These are phyloP conservation scores for Uromys caudimaculatus DNA, from an alignment of 2,797 vertebrate genomes.

Conservation along the genomic window DNA sequence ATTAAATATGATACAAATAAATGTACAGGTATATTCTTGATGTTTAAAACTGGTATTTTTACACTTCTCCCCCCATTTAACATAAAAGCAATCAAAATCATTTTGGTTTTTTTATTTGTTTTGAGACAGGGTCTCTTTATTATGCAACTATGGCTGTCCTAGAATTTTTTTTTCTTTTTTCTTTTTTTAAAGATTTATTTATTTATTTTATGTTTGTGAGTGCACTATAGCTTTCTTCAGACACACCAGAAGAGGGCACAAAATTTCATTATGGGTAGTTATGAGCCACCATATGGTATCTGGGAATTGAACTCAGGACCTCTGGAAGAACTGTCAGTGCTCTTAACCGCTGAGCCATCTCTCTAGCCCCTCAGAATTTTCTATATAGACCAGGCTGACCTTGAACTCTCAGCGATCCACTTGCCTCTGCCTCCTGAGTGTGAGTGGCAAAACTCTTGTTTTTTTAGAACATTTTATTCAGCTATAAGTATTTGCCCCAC, in stretches of 20 bases:
- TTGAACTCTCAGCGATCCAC: background rate
- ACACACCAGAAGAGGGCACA: too few species aligned
- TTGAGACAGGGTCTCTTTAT: background rate
- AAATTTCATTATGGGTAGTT: too few species aligned
- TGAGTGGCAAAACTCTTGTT: background rate
- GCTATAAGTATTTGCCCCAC: background rate
- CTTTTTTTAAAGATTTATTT: too few species aligned
- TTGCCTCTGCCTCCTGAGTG: background rate
- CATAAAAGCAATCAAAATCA: background rate
- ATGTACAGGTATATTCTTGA: background rate
- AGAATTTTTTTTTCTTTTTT: too few species aligned
- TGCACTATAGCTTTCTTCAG: too few species aligned
- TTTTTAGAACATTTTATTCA: background rate
- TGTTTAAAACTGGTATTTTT: background rate
- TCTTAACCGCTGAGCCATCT: too few species aligned
- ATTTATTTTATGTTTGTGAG: too few species aligned
- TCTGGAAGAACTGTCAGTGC: too few species aligned
- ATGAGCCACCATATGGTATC: too few species aligned
- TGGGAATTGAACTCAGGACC: too few species aligned
- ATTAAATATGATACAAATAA: background rate
- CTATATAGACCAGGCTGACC: background rate
- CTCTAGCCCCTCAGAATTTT: too few species aligned
- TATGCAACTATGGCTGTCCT: background rate
- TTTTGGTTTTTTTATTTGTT: background rate
- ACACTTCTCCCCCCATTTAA: background rate